A percentile compares a stretch with the other conserved stretches of the same genome.
Conservation (phyloP, 1,140 invertebrate species). For the Drosophila varians region DNA sequence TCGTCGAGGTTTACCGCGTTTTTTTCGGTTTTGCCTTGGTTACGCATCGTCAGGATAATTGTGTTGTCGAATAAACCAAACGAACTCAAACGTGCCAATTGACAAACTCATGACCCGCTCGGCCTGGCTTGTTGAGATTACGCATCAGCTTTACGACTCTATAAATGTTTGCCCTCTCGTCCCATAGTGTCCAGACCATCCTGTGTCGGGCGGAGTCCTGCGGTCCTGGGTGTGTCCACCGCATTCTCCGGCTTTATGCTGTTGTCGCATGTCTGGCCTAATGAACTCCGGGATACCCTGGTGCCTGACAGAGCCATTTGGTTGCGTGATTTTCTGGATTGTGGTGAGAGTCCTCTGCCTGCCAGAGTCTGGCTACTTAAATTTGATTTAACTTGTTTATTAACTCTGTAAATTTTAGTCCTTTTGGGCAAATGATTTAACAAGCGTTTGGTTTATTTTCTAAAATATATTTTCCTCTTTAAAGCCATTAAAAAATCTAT, state of each 20-base stretch:
- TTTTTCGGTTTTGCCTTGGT: not conserved
- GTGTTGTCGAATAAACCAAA: constrained; percentile 9
- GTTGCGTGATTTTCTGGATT: constrained; percentile 7
- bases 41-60: not conserved
- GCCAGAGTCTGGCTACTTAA: not conserved
- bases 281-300: constrained; percentile 35
- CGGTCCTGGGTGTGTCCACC: constrained; percentile 24
- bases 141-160: constrained; percentile 67
- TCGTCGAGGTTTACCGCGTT: not conserved
- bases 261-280: constrained; percentile 51
- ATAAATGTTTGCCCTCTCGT: constrained; percentile 47
- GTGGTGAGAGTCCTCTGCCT: not conserved
- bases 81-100: constrained; percentile 15
- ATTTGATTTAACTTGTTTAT: constrained; percentile 28
- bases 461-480: too few relatives aligned
- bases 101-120: constrained; percentile 36
- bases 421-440: not conserved
- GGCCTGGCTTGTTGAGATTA: constrained; percentile 65
- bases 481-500: too few relatives aligned
- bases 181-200: not conserved
- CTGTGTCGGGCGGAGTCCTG: not conserved
- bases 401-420: not conserved
- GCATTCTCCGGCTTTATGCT: constrained; percentile 18
- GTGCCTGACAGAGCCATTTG: constrained; percentile 5
- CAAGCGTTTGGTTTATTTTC: too few relatives aligned